Conservation (phyloP, 1,140 invertebrate species). For the Cephus cinctus region DNA sequence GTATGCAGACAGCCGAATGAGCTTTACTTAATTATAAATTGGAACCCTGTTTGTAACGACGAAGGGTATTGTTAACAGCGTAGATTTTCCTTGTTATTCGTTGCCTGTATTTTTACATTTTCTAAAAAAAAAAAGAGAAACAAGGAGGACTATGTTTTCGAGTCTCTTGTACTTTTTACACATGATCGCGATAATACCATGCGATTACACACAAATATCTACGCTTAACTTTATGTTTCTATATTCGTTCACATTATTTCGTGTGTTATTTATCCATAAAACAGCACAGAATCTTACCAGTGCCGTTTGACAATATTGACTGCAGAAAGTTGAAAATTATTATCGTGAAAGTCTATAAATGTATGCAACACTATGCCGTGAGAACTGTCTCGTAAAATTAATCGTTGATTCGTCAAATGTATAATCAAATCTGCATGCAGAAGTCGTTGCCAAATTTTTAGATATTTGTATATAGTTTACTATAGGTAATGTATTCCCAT, state of each 20-base stretch:
- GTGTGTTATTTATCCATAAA: not conserved
- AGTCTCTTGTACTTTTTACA: too few species aligned
- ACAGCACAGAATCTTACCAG: not conserved
- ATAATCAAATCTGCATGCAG: conserved; percentile 7
- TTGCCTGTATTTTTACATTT: too few species aligned
- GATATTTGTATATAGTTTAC: not conserved
- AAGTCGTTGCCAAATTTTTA: conserved; percentile 6
- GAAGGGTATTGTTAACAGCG: too few species aligned
- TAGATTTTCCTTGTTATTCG: too few species aligned
- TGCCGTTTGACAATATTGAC: not conserved
- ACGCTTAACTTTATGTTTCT: not conserved
- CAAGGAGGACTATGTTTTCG: too few species aligned
- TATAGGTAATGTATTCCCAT: not conserved
- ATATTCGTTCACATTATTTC: not conserved
- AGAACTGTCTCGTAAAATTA: too few species aligned
- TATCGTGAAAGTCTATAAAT: not conserved
- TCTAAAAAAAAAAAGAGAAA: too few species aligned
- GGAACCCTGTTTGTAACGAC: too few species aligned
- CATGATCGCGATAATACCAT: too few species aligned
- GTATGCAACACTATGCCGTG: not conserved
- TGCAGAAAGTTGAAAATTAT: not conserved
- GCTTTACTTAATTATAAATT: too few species aligned
- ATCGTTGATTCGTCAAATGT: not conserved
- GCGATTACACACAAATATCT: too few species aligned
- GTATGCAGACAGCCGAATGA: too few species aligned